Evolutionary conservation across 1,140 invertebrate species (phyloP), one percentile per base, ranked within the genome.

Genomic region (Euwallacea fornicatus): DNA sequence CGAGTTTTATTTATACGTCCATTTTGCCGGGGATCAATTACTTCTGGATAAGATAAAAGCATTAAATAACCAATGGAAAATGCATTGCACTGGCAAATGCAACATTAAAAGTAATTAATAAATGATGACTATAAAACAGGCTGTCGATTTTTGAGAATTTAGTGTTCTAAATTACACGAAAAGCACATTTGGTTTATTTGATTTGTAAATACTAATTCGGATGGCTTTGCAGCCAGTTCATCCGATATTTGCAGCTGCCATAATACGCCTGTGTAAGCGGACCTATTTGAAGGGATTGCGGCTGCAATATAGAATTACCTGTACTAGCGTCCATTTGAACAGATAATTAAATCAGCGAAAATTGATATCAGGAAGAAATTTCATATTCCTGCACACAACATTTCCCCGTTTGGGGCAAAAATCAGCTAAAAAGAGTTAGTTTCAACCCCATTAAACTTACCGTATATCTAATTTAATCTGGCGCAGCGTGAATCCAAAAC

Each of bases 401-500:
- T 33, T 33, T 33, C 21, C 21, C 21, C 21, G 21, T 33, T 33
- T 33, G 21, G 21, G 1, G 21, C 21, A 33, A 33, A 33, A 33
- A 33, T 33, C 21, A 33, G 21, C 21, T 33, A 50, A 50, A 50
- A 50, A 50, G 13, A 10, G 46, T 50, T 50, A 56, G 66, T 72
- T 72, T 72, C 71, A 54, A 71, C 66, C 50, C 72, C 75, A 77
- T 77, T 77, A 73, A 76, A 77, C 75, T 73, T 76, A 74, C 69
- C 73, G 72, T 75, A 33, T 33, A 76, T 75, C 73, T 79, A 77
- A 79, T 79, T 79, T 77, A 79, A 79, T 79, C 76, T 76, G 67
- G 55, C 75, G 64, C 59, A 69, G 70, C 72, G 72, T 64, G 74
- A 74, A 73, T 74, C 70, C 69, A 67, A 71, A 72, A 66, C 42